Conservation (phyloP, 2,113 vertebrate genomes). For the Sterrhoptilus dennistouni region DNA sequence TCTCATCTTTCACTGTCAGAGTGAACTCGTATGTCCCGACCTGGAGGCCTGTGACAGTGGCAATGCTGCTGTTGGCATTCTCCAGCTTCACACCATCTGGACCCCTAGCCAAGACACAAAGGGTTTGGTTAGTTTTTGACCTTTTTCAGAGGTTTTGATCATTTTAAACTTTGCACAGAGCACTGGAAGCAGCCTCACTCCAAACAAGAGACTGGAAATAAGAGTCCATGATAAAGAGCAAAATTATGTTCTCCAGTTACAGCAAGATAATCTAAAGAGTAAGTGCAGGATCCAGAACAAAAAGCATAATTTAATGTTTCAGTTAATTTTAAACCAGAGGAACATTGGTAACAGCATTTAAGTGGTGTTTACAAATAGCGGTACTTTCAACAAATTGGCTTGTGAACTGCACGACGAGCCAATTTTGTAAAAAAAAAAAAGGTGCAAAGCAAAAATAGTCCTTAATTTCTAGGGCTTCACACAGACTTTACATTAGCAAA, state of each 20-base stretch:
- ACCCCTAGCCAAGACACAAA: conserved; percentile 77
- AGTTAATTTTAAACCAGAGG: neutral
- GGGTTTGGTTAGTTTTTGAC: neutral
- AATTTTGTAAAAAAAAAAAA: neutral
- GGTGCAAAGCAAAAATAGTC: neutral
- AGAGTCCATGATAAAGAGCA: neutral
- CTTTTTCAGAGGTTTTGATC: neutral
- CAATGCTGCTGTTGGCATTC: conserved; percentile 85
- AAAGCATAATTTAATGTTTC: neutral
- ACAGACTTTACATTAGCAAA: neutral
- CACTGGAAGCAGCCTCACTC: neutral
- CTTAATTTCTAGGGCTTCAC: neutral
- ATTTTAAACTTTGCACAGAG: neutral
- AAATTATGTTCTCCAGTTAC: neutral
- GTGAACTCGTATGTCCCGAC: conserved; percentile 91
- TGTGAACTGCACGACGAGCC: neutral
- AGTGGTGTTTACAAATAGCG: neutral
- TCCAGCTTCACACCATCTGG: conserved; percentile 91
- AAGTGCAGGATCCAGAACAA: neutral
- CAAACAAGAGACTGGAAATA: neutral
- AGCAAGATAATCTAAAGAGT: neutral
- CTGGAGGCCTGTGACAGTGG: conserved; percentile 89
- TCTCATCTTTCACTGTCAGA: conserved; percentile 91
- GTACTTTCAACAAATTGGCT: neutral
- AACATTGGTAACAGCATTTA: neutral